Evolutionary conservation across 2,797 vertebrate species (phyloP).

Genomic region (Lemur catta): DNA sequence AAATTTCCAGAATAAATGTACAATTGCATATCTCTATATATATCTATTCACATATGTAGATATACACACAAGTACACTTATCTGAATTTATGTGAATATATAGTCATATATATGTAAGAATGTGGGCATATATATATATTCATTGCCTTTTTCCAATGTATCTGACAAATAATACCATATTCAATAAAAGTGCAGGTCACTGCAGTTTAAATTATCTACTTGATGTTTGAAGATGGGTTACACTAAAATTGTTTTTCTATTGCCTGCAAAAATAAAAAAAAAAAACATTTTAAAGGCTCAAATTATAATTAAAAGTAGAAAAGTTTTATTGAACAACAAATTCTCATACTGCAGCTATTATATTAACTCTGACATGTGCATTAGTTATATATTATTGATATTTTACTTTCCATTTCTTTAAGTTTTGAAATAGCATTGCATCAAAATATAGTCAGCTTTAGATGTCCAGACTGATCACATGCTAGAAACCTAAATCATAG

Average conservation of each 20-base stretch:
- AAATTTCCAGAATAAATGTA: neutral
- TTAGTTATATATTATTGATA: conserved; percentile 75
- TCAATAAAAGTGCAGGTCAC: neutral
- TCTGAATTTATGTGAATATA: neutral
- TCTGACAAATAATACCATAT: neutral
- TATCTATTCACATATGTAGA: neutral
- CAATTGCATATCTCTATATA: neutral
- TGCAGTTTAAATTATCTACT: neutral
- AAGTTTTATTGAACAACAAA: conserved; percentile 67
- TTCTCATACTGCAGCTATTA: conserved; percentile 21
- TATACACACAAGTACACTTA: neutral
- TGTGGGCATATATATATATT: neutral
- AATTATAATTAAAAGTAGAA: conserved; percentile 32
- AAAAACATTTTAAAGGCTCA: conserved; percentile 41
- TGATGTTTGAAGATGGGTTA: neutral
- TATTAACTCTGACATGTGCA: conserved; percentile 67
- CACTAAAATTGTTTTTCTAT: neutral
- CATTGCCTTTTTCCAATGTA: neutral
- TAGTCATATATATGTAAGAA: neutral
- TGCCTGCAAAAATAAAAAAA: neutral
- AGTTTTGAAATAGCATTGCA: conserved; percentile 63
- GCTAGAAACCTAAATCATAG: conserved; percentile 63
- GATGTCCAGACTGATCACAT: conserved; percentile 59
- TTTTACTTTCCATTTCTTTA: conserved; percentile 69
- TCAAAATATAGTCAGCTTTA: conserved; percentile 53